Evolutionary conservation across 2,113 vertebrate genomes (phyloP).

Genomic region (Syngnathoides biaculeatus): DNA sequence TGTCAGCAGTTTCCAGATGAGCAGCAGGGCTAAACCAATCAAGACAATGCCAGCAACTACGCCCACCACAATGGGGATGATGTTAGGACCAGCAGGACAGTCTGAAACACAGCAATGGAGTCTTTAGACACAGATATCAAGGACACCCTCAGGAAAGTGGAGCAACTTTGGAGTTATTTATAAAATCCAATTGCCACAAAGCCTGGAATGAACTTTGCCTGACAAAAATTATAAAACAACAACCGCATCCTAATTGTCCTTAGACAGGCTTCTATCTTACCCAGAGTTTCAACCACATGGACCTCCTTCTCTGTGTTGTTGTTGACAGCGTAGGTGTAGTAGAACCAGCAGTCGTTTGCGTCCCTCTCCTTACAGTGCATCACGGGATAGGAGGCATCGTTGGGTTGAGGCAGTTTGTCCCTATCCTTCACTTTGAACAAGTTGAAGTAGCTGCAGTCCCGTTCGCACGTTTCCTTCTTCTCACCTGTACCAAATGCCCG

Average conservation of each 20-base stretch:
- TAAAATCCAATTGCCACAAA: background rate
- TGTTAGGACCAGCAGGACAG: constrained; percentile 91
- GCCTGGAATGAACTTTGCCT: constrained; percentile 29
- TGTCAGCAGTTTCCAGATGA: constrained; percentile 99
- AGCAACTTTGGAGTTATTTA: constrained; percentile 40
- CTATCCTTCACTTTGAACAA: constrained; percentile 78
- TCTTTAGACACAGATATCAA: constrained; percentile 22
- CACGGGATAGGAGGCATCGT: constrained; percentile 73
- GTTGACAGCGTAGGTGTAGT: constrained; percentile 89
- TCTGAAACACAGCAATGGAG: constrained; percentile 68
- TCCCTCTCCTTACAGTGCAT: constrained; percentile 94
- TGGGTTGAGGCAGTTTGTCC: constrained; percentile 85
- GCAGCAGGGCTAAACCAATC: constrained; percentile 91
- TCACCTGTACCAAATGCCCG: constrained; percentile 88
- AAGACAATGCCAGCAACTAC: constrained; percentile 97
- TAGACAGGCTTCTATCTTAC: constrained; percentile 56
- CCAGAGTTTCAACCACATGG: constrained; percentile 83
- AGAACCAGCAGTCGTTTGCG: constrained; percentile 97
- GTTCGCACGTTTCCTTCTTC: constrained; percentile 82
- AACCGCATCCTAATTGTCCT: constrained; percentile 23
- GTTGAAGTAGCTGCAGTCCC: constrained; percentile 81
- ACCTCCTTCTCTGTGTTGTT: constrained; percentile 78
- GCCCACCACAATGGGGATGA: constrained; percentile 94
- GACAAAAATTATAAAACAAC: background rate
- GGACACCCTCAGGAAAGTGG: constrained; percentile 4